Conservation (phyloP, 2,797 vertebrate species). For the Malurus leucopterus region DNA sequence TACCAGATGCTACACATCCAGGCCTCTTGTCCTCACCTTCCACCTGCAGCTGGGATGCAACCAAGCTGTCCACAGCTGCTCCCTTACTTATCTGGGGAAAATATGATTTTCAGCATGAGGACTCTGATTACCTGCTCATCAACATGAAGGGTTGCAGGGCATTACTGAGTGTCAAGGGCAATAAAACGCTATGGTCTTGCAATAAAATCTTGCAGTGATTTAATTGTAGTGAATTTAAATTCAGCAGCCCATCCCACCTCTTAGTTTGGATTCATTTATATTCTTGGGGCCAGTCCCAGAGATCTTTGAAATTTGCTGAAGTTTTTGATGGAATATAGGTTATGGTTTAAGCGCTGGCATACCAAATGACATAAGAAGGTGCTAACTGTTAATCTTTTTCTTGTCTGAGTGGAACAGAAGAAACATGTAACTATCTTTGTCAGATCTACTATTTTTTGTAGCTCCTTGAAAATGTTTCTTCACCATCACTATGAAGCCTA, state of each 20-base stretch:
- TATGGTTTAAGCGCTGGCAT: background rate
- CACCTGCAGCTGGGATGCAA: background rate
- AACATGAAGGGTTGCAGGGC: background rate
- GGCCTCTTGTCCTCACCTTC: background rate
- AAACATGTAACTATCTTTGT: background rate
- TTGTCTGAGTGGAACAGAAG: background rate
- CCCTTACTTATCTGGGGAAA: background rate
- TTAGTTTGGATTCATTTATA: background rate
- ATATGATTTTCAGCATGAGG: background rate
- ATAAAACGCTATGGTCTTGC: background rate
- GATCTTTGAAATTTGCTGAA: background rate
- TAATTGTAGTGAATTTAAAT: background rate
- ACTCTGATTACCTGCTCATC: background rate
- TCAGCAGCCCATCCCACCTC: background rate
- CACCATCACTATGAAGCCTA: background rate
- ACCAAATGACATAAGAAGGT: background rate
- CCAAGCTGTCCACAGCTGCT: background rate
- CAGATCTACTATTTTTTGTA: background rate
- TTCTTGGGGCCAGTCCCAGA: background rate
- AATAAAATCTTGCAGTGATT: background rate
- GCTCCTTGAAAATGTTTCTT: conserved; percentile 3
- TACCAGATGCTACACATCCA: background rate
- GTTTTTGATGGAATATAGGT: background rate
- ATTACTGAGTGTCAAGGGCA: background rate
- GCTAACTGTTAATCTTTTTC: background rate